These are phyloP conservation scores for Channa argus DNA, from an alignment of 2,113 vertebrate species.

Conservation along the genomic window DNA sequence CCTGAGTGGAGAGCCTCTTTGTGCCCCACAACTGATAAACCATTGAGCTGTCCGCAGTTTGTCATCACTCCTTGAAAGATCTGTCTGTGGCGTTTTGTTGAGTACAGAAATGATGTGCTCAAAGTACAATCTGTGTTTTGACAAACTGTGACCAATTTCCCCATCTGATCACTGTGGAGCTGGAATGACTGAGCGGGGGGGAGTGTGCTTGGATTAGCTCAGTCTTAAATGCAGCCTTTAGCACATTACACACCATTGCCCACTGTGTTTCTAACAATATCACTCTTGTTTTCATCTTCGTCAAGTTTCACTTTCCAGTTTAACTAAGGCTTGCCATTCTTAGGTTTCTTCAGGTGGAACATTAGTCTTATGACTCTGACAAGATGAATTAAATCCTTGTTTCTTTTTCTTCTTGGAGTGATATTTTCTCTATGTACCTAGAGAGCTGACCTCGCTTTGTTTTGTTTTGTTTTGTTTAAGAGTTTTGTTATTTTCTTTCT, in stretches of 20 bases:
- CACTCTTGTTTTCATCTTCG: slow-evolving; percentile 44
- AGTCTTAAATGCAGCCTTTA: slow-evolving; percentile 58
- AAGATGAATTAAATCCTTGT: slow-evolving; percentile 41
- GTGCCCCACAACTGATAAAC: slow-evolving; percentile 60
- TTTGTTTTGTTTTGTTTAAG: too few relatives aligned
- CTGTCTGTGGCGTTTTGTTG: slow-evolving; percentile 38
- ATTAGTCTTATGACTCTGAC: slow-evolving; percentile 31
- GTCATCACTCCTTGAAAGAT: slow-evolving; percentile 59
- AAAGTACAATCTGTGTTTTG: slow-evolving; percentile 62
- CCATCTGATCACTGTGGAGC: slow-evolving; percentile 51
- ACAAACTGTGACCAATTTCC: slow-evolving; percentile 60
- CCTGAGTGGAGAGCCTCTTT: slow-evolving; percentile 51
- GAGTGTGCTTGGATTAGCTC: slow-evolving; percentile 52
- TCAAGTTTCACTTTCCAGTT: slow-evolving; percentile 28
- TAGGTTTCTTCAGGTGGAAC: slow-evolving; percentile 32
- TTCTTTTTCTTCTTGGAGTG: slow-evolving; percentile 11
- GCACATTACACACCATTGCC: slow-evolving; percentile 41
- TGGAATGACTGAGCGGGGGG: slow-evolving; percentile 44
- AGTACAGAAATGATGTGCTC: slow-evolving; percentile 58
- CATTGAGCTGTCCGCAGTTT: slow-evolving; percentile 54
- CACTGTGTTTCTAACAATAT: slow-evolving; percentile 29
- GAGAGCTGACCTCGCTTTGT: too few relatives aligned
- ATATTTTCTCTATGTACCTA: neutral
- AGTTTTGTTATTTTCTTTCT: too few relatives aligned
- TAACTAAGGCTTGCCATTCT: slow-evolving; percentile 48